Percentiles rank a stretch among this genome's conserved stretches.
These are phyloP conservation scores for Pyrocephalus nanus DNA, from an alignment of 2,797 vertebrate species.

Conservation along the genomic window DNA sequence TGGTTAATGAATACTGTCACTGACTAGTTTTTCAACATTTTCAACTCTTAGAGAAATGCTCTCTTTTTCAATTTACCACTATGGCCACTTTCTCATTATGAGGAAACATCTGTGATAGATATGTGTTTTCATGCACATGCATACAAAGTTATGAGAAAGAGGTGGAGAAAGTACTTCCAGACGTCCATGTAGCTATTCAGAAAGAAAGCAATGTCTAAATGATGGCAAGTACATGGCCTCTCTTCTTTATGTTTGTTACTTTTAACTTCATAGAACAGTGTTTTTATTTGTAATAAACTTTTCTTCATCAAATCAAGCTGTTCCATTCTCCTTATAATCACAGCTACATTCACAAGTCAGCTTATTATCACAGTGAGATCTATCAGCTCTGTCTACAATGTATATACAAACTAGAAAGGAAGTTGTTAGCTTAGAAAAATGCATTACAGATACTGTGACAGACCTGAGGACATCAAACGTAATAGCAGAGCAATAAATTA, in stretches of 20 bases:
- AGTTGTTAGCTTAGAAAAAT: slow-evolving; percentile 46
- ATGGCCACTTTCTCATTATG: not conserved
- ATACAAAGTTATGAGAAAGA: not conserved
- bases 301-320: slow-evolving; percentile 55
- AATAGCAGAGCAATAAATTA: slow-evolving; percentile 31
- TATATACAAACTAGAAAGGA: slow-evolving; percentile 65
- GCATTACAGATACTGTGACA: slow-evolving; percentile 36
- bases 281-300: slow-evolving; percentile 22
- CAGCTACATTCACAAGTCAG: slow-evolving; percentile 63
- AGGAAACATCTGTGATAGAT: not conserved
- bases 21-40: not conserved
- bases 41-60: not conserved
- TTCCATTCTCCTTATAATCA: slow-evolving; percentile 68
- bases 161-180: not conserved
- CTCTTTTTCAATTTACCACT: not conserved
- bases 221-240: not conserved
- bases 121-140: rapidly evolving
- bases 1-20: not conserved
- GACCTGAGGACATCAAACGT: slow-evolving; percentile 17
- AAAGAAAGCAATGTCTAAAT: not conserved
- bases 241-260: not conserved
- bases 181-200: not conserved
- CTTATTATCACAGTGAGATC: slow-evolving; percentile 62
- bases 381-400: slow-evolving; percentile 60
- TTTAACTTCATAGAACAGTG: not conserved